Percentiles rank a stretch among this genome's conserved stretches.
Evolutionary conservation across 2,113 vertebrate genomes (phyloP).

Genomic region (Lepus europaeus): DNA sequence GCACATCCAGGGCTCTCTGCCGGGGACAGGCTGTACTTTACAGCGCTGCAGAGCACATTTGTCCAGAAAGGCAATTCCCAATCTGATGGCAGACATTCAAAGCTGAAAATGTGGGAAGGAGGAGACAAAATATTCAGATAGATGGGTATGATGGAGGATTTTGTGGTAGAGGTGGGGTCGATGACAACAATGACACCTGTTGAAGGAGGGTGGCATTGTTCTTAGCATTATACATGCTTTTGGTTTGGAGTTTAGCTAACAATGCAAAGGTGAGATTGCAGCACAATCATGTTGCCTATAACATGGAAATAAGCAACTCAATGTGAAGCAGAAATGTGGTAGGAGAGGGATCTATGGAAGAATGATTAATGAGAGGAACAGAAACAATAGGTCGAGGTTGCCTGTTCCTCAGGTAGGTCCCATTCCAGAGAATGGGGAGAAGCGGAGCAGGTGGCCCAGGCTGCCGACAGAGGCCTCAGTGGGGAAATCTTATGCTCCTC

Average conservation of each 20-base stretch:
- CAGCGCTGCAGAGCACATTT: background rate
- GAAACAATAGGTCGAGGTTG: background rate
- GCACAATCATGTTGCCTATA: background rate
- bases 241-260: background rate
- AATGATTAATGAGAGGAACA: background rate
- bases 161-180: background rate
- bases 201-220: background rate
- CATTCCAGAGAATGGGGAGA: background rate
- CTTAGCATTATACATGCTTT: background rate
- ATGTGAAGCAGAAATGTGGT: background rate
- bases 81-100: background rate
- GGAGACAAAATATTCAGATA: background rate
- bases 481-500: rapidly evolving
- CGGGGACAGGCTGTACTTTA: background rate
- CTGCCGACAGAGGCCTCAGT: too few relatives aligned
- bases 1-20: background rate
- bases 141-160: background rate
- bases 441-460: background rate
- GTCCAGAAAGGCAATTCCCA: background rate
- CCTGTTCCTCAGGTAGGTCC: background rate
- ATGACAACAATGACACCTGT: background rate
- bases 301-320: background rate
- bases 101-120: background rate
- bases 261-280: background rate
- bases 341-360: background rate